A percentile compares a stretch with the other conserved stretches of the same genome.
Evolutionary conservation across 92 coral and sea anemone genomes (phyloP).

Genomic region (Actinostola sp.): DNA sequence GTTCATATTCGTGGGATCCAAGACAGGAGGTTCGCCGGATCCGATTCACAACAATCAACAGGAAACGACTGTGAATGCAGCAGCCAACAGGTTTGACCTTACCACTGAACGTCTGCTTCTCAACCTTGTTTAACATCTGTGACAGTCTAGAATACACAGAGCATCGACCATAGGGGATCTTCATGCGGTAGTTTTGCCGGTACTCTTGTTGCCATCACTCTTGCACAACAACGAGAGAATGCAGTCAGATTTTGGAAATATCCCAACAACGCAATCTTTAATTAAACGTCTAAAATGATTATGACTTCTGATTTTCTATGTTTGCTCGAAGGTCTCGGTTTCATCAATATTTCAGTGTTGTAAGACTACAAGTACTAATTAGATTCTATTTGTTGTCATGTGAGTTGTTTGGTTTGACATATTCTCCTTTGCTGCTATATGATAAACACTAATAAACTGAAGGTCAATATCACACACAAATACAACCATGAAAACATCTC

Average conservation of each 20-base stretch:
- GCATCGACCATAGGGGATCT: neutral
- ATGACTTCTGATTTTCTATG: neutral
- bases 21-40: no score
- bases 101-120: no score
- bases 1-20: no score
- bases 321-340: constrained; percentile 2
- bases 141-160: neutral
- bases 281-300: neutral
- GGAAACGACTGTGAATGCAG: no score
- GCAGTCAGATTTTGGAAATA: neutral
- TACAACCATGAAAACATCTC: no score
- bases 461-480: no score
- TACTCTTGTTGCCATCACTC: neutral
- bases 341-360: constrained; percentile 7
- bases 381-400: neutral
- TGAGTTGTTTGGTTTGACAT: no score
- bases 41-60: no score
- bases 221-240: neutral
- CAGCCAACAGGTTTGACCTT: no score
- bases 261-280: neutral
- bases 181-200: neutral
- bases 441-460: no score
- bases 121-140: no score
- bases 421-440: no score
- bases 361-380: neutral